phyloP scores from a whole-genome alignment of 2,797 vertebrate species.

The Darevskia nairensis region DNA sequence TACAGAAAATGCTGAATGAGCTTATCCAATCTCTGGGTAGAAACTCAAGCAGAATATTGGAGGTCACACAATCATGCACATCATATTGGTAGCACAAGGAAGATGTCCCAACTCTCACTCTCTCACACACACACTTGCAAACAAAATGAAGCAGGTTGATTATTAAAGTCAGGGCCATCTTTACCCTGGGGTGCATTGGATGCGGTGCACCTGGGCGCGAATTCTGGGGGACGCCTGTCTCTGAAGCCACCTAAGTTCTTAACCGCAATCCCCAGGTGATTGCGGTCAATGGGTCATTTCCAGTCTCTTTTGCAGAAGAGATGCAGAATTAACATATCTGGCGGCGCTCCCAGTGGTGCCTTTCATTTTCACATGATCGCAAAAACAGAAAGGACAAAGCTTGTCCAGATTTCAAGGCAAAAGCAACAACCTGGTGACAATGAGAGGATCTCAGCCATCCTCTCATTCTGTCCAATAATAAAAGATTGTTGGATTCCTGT shows the following conservation, averaged over 20 bases:
- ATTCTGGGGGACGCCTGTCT: no score
- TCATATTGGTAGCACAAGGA: no score
- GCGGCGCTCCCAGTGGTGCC: no score
- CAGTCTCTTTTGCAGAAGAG: no score
- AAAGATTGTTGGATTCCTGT: background rate
- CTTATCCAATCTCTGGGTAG: background rate
- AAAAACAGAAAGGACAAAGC: background rate
- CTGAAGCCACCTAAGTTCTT: no score
- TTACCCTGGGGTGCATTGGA: no score
- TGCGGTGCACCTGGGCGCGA: accelerated
- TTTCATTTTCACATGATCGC: no score
- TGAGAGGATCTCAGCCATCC: background rate
- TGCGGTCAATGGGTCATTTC: no score
- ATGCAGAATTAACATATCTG: no score
- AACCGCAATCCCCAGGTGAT: no score
- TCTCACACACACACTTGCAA: no score
- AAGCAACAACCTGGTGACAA: background rate
- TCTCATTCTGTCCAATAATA: background rate
- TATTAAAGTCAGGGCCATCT: background rate
- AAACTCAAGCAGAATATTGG: background rate
- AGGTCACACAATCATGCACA: background rate
- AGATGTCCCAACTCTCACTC: no score
- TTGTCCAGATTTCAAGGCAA: background rate
- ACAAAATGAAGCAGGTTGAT: background rate
- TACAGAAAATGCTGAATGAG: background rate